Evolutionary conservation across 2,888 invertebrate genomes (phyloP).

Genomic region (Coleophora deauratella): DNA sequence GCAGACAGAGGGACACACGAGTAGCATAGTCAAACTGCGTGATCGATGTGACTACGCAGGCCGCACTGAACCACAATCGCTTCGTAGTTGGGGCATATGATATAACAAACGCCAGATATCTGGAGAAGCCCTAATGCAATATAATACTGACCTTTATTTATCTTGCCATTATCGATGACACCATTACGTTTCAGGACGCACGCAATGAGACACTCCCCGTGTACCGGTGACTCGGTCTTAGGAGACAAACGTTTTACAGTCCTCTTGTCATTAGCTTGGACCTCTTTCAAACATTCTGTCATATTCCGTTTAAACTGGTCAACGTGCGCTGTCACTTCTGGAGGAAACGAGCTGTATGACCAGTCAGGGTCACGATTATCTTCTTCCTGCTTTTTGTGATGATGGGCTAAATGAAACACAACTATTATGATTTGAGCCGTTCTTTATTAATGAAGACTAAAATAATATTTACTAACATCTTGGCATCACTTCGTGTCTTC

Average conservation of each 20-base stretch:
- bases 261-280: slow-evolving; percentile 43
- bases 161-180: slow-evolving; percentile 49
- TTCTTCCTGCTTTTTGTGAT: slow-evolving; percentile 17
- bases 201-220: slow-evolving; percentile 60
- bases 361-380: slow-evolving; percentile 39
- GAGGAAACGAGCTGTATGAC: slow-evolving; percentile 70
- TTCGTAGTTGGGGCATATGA: too few species aligned
- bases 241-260: slow-evolving; percentile 48
- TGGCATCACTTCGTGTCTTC: too few species aligned
- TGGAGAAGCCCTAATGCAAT: too few species aligned
- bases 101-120: too few species aligned
- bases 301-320: slow-evolving; percentile 54
- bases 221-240: slow-evolving; percentile 48
- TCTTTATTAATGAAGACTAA: too few species aligned
- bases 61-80: too few species aligned
- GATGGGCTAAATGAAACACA: slow-evolving; percentile 6
- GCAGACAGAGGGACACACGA: too few species aligned
- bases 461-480: too few species aligned
- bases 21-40: too few species aligned
- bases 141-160: slow-evolving; percentile 48
- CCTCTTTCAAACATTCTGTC: slow-evolving; percentile 58
- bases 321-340: slow-evolving; percentile 40
- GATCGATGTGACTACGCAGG: too few species aligned
- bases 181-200: slow-evolving; percentile 58
- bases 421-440: too few species aligned